Base-by-base conservation (phyloP, 2,113 vertebrate species). In the Hippolais icterina region DNA sequence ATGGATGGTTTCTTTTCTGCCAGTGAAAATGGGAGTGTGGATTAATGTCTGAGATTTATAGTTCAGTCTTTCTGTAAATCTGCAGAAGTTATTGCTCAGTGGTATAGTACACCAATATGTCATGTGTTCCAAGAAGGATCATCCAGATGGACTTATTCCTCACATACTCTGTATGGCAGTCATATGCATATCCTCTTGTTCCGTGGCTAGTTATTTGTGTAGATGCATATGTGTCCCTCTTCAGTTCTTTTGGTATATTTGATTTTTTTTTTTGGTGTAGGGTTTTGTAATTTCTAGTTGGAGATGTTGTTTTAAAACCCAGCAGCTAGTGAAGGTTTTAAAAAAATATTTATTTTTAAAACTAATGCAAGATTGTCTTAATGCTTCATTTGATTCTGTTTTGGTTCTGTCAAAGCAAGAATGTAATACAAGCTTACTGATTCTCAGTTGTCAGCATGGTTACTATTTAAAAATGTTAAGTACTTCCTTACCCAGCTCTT, bases 401-500 rank as follows among this genome's bases (percentile, higher is more conserved):
- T 88, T 80, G 72, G 11, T 68, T 72, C 20, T 89, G 16, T 86
- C 80, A 42, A 69, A 93, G 63, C 65, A 92, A 95, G 77, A 93
- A 56, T 70, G 92, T 80, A 96, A 85, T 71, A 79, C 6, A 72
- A 96, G 83, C 87, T 81, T 39, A 87, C 70, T 37, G 66, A 90
- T 60, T 84, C 79, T 88, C 77, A 93, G 93, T 95, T 98, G 95
- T 94, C 92, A 90, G n/a, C 66, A n/a, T 24, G 37, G 82, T 95
- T 97, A 21, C 96, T 97, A 88, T 97, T 98, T 98, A 66, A 95
- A 97, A 97, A 85, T 27, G 50, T 71, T 86, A 88, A 93, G 80
- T 82, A 69, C 82, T 97, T 96, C 83, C 80, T 81, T 92, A 63
- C 83, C 71, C 76, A 74, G 66, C 71, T 90, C 39, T 90, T 86